Base-by-base conservation (phyloP, 2,797 vertebrate genomes). In the Chaenodraco wilsoni region DNA sequence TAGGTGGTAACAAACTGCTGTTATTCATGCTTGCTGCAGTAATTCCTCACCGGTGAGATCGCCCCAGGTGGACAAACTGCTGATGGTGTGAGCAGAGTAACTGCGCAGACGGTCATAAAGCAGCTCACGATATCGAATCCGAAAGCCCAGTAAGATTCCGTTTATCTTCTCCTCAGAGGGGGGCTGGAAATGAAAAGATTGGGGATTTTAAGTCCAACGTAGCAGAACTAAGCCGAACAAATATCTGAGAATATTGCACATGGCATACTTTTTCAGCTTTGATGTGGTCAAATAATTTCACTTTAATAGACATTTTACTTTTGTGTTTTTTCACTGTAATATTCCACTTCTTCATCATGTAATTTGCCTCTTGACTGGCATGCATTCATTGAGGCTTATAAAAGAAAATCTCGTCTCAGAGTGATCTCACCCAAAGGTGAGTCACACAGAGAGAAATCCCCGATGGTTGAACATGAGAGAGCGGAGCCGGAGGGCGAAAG, bases 91-190 rank as follows among this genome's bases (percentile, higher is more conserved):
- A 48, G 94, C 82, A 0, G 95, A 90, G 82, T 96, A 97, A 72
- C 95, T 93, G 4, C 95, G 90, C 52, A 96, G 93, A 1, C 94
- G 93, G 67, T 97, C 96, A 0, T 96, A 95, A 40, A 95, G 86
- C 71, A 99, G 95, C 89, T 98, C 97, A 0, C 97, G 95, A 82
- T 97, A 99, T 0, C 96, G 96, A 65, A 99, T 93, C 10, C 96
- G 94, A 84, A 97, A 99, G 4, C 98, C 98, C 79, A 99, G 88
- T n/a, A 98, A 92, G 92, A 99, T 96, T 7, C 98, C 98, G 0
- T 99, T 99, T 85, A 99, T 96, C 88, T 95, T 97, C 87, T 98
- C 98, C 85, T 99, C 97, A 0, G 95, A 69, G 0, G 98, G 98
- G 0, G 95, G 93, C 98, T 99, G 46, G 2, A 43, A 16, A 56